Evolutionary conservation across 2,888 invertebrate genomes (phyloP).

Genomic region (Meliscaeva auricollis): DNA sequence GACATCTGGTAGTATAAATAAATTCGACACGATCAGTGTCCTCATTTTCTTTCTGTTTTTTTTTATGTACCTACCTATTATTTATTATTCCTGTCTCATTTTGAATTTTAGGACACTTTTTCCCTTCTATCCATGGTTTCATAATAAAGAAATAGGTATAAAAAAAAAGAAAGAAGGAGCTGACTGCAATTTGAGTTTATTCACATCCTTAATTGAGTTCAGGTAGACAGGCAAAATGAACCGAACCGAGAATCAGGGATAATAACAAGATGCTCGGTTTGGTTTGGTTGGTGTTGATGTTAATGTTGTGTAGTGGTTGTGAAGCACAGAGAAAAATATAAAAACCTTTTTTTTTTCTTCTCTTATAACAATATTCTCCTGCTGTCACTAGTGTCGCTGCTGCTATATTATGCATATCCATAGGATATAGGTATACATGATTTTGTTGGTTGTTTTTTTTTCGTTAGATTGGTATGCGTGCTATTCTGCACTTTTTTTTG

Average conservation of each 20-base stretch:
- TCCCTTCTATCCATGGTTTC: neutral
- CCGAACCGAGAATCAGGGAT: neutral
- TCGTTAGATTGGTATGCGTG: neutral
- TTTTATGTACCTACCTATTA: too few species aligned
- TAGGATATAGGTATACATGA: neutral
- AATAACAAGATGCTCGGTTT: conserved; percentile 7
- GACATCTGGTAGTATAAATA: conserved; percentile 38
- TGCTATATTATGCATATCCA: neutral
- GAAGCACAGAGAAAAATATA: neutral
- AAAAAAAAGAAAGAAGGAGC: conserved; percentile 18
- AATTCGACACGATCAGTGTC: conserved; percentile 44
- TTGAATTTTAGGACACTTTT: neutral
- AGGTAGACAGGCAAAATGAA: conserved; percentile 38
- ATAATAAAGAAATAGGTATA: too few species aligned
- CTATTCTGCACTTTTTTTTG: neutral
- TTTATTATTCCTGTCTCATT: neutral
- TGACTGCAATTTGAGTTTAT: conserved; percentile 36
- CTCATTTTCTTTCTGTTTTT: neutral
- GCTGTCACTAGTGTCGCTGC: neutral
- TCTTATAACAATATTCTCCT: neutral
- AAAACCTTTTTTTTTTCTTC: conserved; percentile 14
- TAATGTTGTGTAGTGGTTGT: neutral
- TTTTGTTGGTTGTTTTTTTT: neutral
- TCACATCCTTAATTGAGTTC: conserved; percentile 50
- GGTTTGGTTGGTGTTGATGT: neutral